These are phyloP conservation scores for Muscicapa striata DNA, from an alignment of 2,797 vertebrate species.

Conservation along the genomic window DNA sequence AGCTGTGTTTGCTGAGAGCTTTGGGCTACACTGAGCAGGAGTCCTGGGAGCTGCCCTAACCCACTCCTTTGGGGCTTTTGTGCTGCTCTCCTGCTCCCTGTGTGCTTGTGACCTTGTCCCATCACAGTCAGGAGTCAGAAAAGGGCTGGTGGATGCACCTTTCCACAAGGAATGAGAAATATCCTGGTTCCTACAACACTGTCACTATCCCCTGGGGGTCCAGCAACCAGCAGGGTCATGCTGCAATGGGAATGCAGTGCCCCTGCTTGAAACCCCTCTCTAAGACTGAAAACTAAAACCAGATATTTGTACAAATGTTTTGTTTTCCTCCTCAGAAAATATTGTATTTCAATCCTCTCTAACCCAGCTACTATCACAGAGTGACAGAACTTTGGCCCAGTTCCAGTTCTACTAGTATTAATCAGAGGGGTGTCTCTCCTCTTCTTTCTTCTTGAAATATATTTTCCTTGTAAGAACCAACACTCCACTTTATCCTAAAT, in stretches of 20 bases:
- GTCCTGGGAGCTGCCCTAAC: fast-evolving
- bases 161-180: background rate
- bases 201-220: background rate
- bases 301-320: background rate
- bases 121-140: fast-evolving
- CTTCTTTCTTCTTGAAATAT: background rate
- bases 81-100: background rate
- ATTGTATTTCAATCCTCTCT: background rate
- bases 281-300: background rate
- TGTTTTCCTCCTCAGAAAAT: background rate
- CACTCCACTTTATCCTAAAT: constrained; percentile 2
- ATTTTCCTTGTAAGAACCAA: background rate
- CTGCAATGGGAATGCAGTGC: background rate
- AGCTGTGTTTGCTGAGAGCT: background rate
- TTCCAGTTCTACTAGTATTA: background rate
- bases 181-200: background rate
- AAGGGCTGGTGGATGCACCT: background rate
- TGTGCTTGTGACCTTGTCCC: background rate
- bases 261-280: background rate
- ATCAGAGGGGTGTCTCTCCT: background rate
- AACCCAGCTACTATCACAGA: background rate
- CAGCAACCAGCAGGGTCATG: too few species aligned
- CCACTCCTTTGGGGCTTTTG: background rate
- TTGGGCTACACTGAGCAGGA: background rate
- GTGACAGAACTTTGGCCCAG: background rate